These are phyloP conservation scores for Myrmecobius fasciatus DNA, from an alignment of 2,113 vertebrate species.

Conservation along the genomic window DNA sequence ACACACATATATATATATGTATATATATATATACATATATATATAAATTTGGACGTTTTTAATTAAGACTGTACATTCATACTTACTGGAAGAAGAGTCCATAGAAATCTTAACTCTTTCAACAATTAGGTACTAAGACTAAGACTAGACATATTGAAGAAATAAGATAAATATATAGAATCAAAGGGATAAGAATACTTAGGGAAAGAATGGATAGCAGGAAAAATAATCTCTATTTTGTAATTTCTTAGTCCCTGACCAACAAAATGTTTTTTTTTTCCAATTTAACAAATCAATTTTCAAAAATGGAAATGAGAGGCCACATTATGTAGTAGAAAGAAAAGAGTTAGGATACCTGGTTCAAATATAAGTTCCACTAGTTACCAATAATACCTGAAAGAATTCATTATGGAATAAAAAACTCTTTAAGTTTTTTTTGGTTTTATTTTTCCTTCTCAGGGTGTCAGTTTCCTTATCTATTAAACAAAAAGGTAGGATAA, in stretches of 20 bases:
- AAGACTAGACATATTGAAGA: not conserved
- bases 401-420: not conserved
- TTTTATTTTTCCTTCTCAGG: not conserved
- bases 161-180: not conserved
- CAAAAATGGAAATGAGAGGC: not conserved
- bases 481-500: not conserved
- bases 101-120: constrained; percentile 14
- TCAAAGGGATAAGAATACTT: not conserved
- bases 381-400: not conserved
- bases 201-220: not conserved
- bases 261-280: not conserved
- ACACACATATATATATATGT: too few species aligned
- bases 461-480: not conserved
- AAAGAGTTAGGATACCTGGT: not conserved
- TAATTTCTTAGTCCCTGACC: not conserved
- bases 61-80: not conserved
- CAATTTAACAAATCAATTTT: not conserved
- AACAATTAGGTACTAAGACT: not conserved
- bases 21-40: too few species aligned
- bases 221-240: not conserved
- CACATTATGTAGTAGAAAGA: not conserved
- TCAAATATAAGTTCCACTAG: not conserved
- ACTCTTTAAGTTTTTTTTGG: not conserved
- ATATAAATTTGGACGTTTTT: not conserved
- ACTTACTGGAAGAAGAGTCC: not conserved